These are phyloP conservation scores for Morinoia aosen DNA, from an alignment of 2,888 invertebrate species.

Conservation along the genomic window DNA sequence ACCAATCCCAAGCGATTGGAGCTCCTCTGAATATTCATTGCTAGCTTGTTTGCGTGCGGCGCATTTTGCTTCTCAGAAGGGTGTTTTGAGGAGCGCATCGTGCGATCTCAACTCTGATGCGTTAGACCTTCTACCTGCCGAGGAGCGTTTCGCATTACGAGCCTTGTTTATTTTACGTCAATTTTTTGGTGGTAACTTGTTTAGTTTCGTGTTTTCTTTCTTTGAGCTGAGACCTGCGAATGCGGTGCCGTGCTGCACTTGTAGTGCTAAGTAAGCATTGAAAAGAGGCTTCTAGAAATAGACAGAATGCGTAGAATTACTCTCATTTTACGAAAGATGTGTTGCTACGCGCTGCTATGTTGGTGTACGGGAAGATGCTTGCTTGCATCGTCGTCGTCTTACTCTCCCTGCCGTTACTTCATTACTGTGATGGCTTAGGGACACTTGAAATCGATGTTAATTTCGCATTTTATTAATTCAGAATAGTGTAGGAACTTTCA, in stretches of 20 bases:
- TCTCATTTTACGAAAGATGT: not conserved
- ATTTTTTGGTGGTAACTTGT: not conserved
- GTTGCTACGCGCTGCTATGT: not conserved
- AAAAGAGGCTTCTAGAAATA: not conserved
- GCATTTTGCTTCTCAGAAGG: not conserved
- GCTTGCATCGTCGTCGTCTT: not conserved
- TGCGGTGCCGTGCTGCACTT: not conserved
- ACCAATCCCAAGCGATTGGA: slow-evolving; percentile 17
- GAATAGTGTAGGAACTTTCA: too few species aligned
- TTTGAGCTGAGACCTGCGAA: not conserved
- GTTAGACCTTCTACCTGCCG: not conserved
- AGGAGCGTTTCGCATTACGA: not conserved
- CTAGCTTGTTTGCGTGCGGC: not conserved
- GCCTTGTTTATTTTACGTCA: not conserved
- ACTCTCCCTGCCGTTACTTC: too few species aligned
- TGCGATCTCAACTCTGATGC: not conserved
- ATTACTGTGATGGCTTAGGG: too few species aligned
- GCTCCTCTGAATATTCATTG: slow-evolving; percentile 19
- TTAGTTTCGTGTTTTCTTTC: not conserved
- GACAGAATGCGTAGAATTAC: not conserved
- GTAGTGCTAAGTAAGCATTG: not conserved
- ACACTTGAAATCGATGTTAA: too few species aligned
- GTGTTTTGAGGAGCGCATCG: not conserved
- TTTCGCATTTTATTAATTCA: too few species aligned
- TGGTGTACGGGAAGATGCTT: not conserved